A percentile compares a stretch with the other conserved stretches of the same genome.
Conservation (phyloP, 1,140 invertebrate genomes). For the Pissodes strobi region DNA sequence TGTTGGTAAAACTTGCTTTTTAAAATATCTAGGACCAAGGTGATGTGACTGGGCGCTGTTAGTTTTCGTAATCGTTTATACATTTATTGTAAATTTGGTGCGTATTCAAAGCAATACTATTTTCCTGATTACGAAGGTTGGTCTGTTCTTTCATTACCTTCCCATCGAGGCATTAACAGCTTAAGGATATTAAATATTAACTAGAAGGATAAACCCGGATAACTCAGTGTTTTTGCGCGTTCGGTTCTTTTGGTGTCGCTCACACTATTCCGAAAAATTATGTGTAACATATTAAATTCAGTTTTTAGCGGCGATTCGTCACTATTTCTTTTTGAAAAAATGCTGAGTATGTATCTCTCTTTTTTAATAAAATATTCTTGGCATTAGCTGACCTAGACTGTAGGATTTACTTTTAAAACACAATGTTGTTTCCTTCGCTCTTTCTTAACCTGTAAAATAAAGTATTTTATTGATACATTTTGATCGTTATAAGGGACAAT, state of each 20-base stretch:
- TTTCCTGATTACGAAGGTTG: slow-evolving; percentile 45
- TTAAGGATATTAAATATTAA: too few species aligned
- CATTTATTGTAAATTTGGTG: slow-evolving; percentile 44
- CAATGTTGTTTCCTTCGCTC: neutral
- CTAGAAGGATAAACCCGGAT: too few species aligned
- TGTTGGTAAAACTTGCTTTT: slow-evolving; percentile 33
- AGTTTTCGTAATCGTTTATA: slow-evolving; percentile 11
- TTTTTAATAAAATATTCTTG: too few species aligned
- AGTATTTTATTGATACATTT: neutral
- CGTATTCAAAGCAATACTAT: slow-evolving; percentile 54
- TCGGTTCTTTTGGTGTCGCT: too few species aligned
- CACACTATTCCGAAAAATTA: too few species aligned
- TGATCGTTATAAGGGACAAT: slow-evolving; percentile 5
- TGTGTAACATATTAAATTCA: too few species aligned
- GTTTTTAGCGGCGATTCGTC: too few species aligned
- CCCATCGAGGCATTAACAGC: too few species aligned
- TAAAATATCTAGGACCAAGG: slow-evolving; percentile 51
- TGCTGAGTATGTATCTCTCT: neutral
- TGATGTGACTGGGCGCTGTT: slow-evolving; percentile 30
- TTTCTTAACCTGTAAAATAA: neutral
- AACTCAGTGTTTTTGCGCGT: too few species aligned
- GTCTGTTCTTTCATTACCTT: slow-evolving; percentile 9
- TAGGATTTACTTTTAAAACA: slow-evolving; percentile 16
- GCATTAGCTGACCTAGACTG: too few species aligned
- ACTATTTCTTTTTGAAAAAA: slow-evolving; percentile 26